phyloP scores from a whole-genome alignment of 2,888 invertebrate genomes.

The Drosophila niveifrons region DNA sequence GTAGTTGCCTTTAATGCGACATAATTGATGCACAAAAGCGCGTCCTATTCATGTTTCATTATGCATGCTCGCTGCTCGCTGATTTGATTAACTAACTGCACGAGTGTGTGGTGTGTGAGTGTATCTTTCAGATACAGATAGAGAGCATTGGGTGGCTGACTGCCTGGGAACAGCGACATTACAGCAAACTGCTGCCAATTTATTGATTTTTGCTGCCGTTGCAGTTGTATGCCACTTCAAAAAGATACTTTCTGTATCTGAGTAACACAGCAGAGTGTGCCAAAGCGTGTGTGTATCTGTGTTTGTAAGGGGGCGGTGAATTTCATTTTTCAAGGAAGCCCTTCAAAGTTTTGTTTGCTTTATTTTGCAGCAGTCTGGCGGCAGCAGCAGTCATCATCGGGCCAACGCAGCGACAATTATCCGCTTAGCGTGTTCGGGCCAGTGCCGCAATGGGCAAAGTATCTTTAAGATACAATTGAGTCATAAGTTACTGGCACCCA shows the following conservation, averaged over 20 bases:
- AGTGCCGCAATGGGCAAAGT: constrained; percentile 72
- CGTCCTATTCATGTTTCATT: constrained; percentile 62
- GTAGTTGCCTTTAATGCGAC: constrained; percentile 64
- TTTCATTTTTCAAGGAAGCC: constrained; percentile 74
- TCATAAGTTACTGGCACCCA: constrained; percentile 44
- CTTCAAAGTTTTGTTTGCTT: constrained; percentile 81
- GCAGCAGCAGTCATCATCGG: constrained; percentile 38
- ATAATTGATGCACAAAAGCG: constrained; percentile 75
- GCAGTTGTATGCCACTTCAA: constrained; percentile 40
- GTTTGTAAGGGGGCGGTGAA: constrained; percentile 19
- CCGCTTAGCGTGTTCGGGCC: constrained; percentile 75
- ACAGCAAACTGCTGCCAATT: constrained; percentile 42
- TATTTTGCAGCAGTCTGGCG: constrained; percentile 50
- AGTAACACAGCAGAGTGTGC: constrained; percentile 23
- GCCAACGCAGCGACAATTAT: constrained; percentile 66
- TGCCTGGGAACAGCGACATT: constrained; percentile 35
- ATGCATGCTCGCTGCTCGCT: constrained; percentile 45
- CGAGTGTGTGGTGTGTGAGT: constrained; percentile 16
- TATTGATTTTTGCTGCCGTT: constrained; percentile 62
- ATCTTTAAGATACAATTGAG: constrained; percentile 72
- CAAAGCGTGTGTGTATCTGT: constrained; percentile 5
- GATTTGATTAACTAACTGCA: constrained; percentile 66
- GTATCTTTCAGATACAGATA: constrained; percentile 38
- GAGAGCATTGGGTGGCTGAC: constrained; percentile 6
- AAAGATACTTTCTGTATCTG: constrained; percentile 44